Percentiles rank a stretch among this genome's conserved stretches.
Evolutionary conservation across 2,797 vertebrate genomes (phyloP).

Genomic region (Chrosomus eos): DNA sequence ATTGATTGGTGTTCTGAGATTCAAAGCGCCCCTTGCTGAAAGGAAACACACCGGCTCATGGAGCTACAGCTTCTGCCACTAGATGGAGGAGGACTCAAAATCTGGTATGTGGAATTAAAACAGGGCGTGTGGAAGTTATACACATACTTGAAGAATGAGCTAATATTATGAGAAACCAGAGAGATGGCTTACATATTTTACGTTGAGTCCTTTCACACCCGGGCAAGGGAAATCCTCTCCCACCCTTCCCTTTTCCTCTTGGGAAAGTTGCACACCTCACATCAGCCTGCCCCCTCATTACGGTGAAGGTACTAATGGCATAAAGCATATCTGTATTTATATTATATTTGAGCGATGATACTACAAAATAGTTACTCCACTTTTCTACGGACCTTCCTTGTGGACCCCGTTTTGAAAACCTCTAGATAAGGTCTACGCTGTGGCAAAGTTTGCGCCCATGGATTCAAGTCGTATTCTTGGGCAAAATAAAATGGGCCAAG

Average conservation of each 20-base stretch:
- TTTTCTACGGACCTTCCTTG: neutral
- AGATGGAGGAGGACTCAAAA: neutral
- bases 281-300: neutral
- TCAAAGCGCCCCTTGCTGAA: no score
- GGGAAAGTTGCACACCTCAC: neutral
- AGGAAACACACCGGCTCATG: neutral
- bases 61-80: neutral
- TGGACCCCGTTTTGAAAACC: neutral
- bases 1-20: neutral
- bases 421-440: no score
- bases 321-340: neutral
- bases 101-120: neutral
- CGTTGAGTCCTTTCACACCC: slow-evolving; percentile 1
- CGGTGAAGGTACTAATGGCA: no score
- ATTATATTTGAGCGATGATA: no score
- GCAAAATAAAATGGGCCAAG: neutral
- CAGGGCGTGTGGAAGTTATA: neutral
- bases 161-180: neutral
- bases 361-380: neutral
- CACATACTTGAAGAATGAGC: neutral
- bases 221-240: slow-evolving; percentile 60
- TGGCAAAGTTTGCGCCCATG: neutral
- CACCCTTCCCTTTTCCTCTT: slow-evolving; percentile 60
- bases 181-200: neutral
- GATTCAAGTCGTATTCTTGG: neutral